Evolutionary conservation across 2,888 invertebrate species (phyloP).

Genomic region (Coecobrya sp.): DNA sequence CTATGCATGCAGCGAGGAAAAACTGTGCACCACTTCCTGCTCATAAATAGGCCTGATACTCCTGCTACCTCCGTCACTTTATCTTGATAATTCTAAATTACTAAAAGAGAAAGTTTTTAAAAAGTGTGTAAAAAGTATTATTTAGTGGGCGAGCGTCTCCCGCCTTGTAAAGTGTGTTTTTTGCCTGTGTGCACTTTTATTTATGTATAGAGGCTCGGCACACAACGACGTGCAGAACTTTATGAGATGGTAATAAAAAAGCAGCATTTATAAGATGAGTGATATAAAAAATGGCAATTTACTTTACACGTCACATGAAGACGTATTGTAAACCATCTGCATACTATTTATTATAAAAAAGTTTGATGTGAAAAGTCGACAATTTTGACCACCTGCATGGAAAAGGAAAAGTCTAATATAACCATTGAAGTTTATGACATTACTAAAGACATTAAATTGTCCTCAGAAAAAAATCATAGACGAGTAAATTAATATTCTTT

Average conservation of each 20-base stretch:
- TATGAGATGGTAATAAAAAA: constrained; percentile 15
- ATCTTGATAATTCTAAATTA: constrained; percentile 65
- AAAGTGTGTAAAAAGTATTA: constrained; percentile 43
- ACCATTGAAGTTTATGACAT: not conserved
- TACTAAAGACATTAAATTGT: not conserved
- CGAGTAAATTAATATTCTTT: constrained; percentile 3
- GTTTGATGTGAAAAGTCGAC: not conserved
- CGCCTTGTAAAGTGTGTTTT: not conserved
- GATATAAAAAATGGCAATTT: constrained; percentile 38
- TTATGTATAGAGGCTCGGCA: not conserved
- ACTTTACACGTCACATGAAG: constrained; percentile 13
- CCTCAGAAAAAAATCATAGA: not conserved
- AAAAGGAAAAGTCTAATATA: constrained; percentile 1
- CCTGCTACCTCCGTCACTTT: constrained; percentile 17
- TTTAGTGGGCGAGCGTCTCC: constrained; percentile 7
- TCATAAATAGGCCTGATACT: not conserved
- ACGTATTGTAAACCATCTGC: not conserved
- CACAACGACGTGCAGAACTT: not conserved
- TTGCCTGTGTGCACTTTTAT: constrained; percentile 36
- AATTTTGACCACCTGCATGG: not conserved
- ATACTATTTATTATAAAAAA: not conserved
- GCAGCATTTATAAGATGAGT: constrained; percentile 9
- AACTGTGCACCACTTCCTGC: not conserved
- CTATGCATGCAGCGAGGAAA: not conserved
- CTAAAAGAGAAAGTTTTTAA: constrained; percentile 35